Conservation (phyloP, 2,113 vertebrate species). For the Neopipo cinnamomea region DNA sequence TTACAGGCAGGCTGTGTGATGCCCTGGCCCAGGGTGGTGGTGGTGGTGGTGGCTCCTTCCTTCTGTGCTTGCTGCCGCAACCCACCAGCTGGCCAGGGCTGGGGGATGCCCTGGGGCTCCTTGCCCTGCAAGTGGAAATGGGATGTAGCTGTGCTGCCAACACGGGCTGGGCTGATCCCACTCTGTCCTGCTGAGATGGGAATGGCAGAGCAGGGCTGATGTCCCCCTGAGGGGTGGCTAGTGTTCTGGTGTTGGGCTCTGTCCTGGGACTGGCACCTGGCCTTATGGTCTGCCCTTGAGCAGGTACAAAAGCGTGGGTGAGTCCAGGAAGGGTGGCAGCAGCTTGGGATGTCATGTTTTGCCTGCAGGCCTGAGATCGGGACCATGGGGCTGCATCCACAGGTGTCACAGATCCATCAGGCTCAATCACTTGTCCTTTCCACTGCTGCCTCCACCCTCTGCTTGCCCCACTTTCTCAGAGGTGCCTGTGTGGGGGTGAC, state of each 20-base stretch:
- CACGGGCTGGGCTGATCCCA: background rate
- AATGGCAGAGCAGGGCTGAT: background rate
- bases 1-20: background rate
- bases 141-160: background rate
- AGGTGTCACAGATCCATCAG: background rate
- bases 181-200: background rate
- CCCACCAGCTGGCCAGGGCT: background rate
- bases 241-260: background rate
- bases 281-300: background rate
- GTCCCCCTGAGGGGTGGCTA: no score
- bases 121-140: background rate
- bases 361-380: background rate
- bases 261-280: no score
- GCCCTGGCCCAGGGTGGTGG: background rate
- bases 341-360: background rate
- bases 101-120: background rate
- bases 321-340: background rate
- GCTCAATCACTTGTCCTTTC: conserved; percentile 35
- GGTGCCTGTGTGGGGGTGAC: background rate
- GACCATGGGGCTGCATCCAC: background rate
- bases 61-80: accelerated
- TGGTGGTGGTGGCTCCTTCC: background rate
- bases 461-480: conserved; percentile 23
- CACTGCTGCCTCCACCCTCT: background rate
- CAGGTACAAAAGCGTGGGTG: background rate